Percentiles rank a stretch among this genome's conserved stretches.
Evolutionary conservation across 2,113 vertebrate species (phyloP).

Genomic region (Pitta sordida): DNA sequence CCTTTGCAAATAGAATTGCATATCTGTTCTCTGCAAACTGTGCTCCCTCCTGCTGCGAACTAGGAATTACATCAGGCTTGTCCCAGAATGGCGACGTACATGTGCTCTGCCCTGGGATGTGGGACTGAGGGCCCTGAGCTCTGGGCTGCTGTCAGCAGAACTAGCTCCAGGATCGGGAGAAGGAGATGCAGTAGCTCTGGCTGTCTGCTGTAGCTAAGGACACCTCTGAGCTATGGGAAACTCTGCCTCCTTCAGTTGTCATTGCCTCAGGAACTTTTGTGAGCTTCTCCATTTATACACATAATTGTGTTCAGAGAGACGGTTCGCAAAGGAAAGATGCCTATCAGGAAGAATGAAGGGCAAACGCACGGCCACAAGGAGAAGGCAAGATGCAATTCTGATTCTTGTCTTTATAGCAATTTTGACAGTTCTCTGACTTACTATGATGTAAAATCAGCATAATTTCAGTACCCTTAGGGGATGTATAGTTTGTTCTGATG

Average conservation of each 20-base stretch:
- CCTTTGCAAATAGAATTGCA: neutral
- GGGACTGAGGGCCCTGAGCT: neutral
- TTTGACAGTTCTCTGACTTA: neutral
- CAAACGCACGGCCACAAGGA: fast-evolving
- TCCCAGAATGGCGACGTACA: neutral
- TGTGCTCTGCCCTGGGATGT: neutral
- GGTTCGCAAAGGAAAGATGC: neutral
- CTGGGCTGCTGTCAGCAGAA: neutral
- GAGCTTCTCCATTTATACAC: neutral
- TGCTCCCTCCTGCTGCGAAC: neutral
- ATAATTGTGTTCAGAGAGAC: neutral
- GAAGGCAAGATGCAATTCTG: neutral
- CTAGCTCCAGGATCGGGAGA: neutral
- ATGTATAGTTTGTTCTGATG: neutral
- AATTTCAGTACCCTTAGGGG: neutral
- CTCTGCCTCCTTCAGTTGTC: neutral
- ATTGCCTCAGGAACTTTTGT: neutral
- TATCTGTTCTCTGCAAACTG: neutral
- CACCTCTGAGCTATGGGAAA: neutral
- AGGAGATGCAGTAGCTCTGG: neutral
- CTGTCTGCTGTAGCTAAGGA: neutral
- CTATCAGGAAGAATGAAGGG: neutral
- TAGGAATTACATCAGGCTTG: neutral
- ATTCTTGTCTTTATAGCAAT: neutral
- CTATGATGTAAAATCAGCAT: neutral